Percentiles rank a stretch among this genome's conserved stretches.
Evolutionary conservation across 2,888 invertebrate genomes (phyloP).

Genomic region (Xanthia icteritia): DNA sequence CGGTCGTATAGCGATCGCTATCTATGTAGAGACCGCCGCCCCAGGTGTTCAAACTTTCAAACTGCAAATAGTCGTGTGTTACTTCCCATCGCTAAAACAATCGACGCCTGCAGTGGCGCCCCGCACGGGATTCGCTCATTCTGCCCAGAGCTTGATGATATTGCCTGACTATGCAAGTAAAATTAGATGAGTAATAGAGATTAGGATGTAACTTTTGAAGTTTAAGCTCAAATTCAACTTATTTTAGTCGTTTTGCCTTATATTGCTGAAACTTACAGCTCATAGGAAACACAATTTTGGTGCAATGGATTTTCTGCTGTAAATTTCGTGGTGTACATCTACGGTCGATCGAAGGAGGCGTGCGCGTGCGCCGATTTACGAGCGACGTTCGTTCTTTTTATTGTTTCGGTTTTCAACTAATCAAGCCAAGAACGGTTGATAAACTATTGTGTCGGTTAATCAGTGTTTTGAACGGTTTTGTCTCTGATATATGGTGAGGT

Average conservation of each 20-base stretch:
- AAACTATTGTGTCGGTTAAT: slow-evolving; percentile 64
- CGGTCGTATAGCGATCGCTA: no score
- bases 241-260: background rate
- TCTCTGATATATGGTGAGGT: slow-evolving; percentile 54
- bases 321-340: background rate
- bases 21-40: no score
- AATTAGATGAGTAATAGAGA: background rate
- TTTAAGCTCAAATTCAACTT: background rate
- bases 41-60: background rate
- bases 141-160: background rate
- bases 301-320: slow-evolving; percentile 33
- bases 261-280: background rate
- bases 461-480: slow-evolving; percentile 34
- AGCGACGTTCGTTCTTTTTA: slow-evolving; percentile 59
- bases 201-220: background rate
- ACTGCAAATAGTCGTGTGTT: no score
- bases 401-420: slow-evolving; percentile 65
- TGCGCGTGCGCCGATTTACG: slow-evolving; percentile 64
- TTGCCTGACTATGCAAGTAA: background rate
- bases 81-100: no score
- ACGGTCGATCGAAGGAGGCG: slow-evolving; percentile 23
- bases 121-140: background rate
- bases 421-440: slow-evolving; percentile 62
- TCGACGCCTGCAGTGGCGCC: background rate
- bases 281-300: background rate